Conservation (phyloP, 2,113 vertebrate genomes). For the Jaculus jaculus region DNA sequence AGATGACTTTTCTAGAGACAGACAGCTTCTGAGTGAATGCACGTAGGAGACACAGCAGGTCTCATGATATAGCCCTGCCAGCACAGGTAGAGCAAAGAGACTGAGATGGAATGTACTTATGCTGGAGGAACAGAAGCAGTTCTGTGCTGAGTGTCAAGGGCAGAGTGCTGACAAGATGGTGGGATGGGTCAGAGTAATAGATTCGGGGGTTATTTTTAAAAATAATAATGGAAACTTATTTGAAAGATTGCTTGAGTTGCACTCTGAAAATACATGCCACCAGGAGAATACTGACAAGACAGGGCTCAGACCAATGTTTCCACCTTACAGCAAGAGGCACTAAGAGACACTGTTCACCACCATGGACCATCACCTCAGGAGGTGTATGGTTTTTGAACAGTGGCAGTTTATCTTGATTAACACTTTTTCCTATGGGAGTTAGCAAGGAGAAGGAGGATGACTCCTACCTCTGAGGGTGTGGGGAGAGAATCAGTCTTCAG, state of each 20-base stretch:
- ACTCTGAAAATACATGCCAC: neutral
- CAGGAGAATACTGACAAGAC: neutral
- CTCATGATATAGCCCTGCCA: too few relatives aligned
- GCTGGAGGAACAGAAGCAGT: neutral
- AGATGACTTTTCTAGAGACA: neutral
- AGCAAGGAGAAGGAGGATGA: neutral
- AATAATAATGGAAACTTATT: conserved; percentile 19
- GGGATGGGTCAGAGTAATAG: neutral
- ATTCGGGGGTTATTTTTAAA: neutral
- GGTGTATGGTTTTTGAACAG: neutral
- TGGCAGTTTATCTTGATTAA: accelerated
- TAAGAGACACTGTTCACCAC: neutral
- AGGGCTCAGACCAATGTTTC: neutral
- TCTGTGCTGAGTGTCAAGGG: neutral
- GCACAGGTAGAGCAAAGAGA: neutral
- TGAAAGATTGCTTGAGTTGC: neutral
- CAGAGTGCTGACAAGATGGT: neutral
- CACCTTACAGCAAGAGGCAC: neutral
- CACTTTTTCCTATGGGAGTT: neutral
- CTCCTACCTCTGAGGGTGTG: too few relatives aligned
- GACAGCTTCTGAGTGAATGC: neutral
- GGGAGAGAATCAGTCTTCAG: neutral
- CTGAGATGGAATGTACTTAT: neutral
- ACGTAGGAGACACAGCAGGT: neutral
- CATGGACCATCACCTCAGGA: neutral